Evolutionary conservation across 2,113 vertebrate species (phyloP).

Genomic region (Artemisiospiza belli): DNA sequence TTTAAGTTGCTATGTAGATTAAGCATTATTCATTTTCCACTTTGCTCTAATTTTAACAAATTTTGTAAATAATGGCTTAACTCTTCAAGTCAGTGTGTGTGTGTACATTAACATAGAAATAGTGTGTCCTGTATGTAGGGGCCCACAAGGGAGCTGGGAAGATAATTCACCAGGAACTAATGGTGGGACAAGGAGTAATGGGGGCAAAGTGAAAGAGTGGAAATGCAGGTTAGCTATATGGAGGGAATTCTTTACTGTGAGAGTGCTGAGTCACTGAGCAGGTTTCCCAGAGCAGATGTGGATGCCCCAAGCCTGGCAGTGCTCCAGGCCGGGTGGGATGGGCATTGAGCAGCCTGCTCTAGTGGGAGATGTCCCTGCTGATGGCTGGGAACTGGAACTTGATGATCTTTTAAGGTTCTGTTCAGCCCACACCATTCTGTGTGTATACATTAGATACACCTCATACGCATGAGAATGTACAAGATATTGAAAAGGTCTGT

Average conservation of each 20-base stretch:
- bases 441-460: neutral
- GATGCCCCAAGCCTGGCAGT: neutral
- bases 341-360: neutral
- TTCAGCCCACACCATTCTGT: neutral
- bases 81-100: neutral
- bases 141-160: neutral
- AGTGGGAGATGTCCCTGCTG: neutral
- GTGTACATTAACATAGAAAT: neutral
- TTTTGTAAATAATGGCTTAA: neutral
- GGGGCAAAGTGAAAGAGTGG: neutral
- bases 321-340: neutral
- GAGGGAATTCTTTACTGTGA: neutral
- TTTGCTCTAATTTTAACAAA: neutral
- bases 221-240: neutral
- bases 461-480: neutral
- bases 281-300: neutral
- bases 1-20: neutral
- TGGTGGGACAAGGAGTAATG: neutral
- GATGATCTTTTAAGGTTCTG: neutral
- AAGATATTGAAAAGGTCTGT: neutral
- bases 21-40: neutral
- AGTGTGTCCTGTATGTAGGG: neutral
- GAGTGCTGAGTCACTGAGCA: neutral
- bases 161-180: neutral
- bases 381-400: neutral